A percentile compares a stretch with the other conserved stretches of the same genome.
Conservation (phyloP, 2,113 vertebrate genomes). For the Girardinichthys multiradiatus region DNA sequence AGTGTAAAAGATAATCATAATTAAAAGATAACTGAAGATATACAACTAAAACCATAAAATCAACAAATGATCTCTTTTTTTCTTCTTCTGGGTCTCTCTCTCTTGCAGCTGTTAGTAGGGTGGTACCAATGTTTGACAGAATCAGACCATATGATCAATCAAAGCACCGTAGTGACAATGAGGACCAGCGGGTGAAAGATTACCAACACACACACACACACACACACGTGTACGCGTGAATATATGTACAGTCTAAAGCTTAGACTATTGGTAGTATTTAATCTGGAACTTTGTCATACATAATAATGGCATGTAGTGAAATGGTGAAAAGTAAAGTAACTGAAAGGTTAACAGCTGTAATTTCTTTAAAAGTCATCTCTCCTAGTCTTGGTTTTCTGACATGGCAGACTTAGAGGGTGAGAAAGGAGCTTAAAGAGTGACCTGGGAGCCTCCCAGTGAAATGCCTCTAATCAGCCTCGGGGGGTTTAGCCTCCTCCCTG, state of each 20-base stretch:
- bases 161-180: conserved; percentile 53
- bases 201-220: conserved; percentile 17
- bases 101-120: conserved; percentile 31
- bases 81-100: conserved; percentile 29
- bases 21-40: conserved; percentile 1
- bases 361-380: conserved; percentile 44
- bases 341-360: conserved; percentile 43
- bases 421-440: conserved; percentile 69
- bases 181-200: conserved; percentile 55
- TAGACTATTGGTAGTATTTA: conserved; percentile 41
- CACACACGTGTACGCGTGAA: conserved; percentile 1
- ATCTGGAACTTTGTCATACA: conserved; percentile 3
- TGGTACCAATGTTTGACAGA: conserved; percentile 62
- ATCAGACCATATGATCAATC: conserved; percentile 79
- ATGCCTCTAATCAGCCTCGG: conserved; percentile 77
- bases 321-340: conserved; percentile 26
- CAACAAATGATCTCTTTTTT: conserved; percentile 16
- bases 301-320: conserved; percentile 2
- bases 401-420: conserved; percentile 41
- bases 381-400: conserved; percentile 50
- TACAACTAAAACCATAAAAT: conserved; percentile 29
- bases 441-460: conserved; percentile 73
- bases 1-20: neutral
- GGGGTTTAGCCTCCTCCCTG: conserved; percentile 74
- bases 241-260: conserved; percentile 18